Evolutionary conservation across 1,140 invertebrate genomes (phyloP).

Genomic region (Zaprionus davidi): DNA sequence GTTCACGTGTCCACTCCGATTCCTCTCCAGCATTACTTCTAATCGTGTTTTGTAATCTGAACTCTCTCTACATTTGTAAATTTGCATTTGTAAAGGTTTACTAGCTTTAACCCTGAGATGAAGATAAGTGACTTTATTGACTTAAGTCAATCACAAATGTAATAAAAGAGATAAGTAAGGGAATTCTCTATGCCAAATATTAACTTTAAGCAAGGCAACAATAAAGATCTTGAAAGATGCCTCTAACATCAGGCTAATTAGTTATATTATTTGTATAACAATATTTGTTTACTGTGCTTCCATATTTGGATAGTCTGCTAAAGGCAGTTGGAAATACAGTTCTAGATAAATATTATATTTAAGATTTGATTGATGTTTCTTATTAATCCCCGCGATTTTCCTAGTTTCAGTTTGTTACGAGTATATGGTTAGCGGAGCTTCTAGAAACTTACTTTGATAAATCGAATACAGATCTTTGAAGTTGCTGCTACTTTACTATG

Average conservation of each 20-base stretch:
- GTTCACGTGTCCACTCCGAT: conserved; percentile 66
- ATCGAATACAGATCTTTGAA: no score
- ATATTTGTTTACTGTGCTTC: no score
- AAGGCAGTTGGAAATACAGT: no score
- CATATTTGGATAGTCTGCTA: no score
- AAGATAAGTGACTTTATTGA: neutral
- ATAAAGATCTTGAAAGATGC: neutral
- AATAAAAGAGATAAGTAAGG: neutral
- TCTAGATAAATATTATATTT: no score
- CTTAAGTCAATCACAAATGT: neutral
- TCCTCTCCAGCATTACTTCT: conserved; percentile 16
- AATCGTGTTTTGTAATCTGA: conserved; percentile 31
- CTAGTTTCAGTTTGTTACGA: no score
- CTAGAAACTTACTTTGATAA: no score
- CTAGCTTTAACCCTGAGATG: neutral
- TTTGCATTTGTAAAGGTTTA: conserved; percentile 25
- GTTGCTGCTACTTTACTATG: no score
- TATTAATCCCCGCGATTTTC: no score
- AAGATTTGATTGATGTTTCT: no score
- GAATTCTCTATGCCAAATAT: no score
- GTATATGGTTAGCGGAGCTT: no score
- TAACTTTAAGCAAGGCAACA: neutral
- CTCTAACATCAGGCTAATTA: neutral
- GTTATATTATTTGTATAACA: neutral
- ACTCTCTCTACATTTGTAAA: neutral